Conservation (phyloP, 2,113 vertebrate species). For the Pseudorhombus dupliciocellatus region DNA sequence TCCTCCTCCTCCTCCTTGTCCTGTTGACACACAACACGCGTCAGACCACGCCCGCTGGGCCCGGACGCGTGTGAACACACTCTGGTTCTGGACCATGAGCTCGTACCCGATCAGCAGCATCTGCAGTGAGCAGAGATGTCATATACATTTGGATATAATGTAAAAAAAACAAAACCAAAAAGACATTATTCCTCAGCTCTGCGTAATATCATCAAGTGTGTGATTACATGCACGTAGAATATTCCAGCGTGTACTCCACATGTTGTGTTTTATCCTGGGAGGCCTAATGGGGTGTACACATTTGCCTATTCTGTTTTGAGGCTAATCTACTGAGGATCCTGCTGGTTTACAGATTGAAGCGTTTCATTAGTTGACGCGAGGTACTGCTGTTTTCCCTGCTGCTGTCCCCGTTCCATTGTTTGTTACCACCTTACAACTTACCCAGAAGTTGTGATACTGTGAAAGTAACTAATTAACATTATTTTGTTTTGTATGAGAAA, state of each 20-base stretch:
- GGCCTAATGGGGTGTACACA: background rate
- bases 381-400: background rate
- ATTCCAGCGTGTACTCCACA: background rate
- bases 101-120: background rate
- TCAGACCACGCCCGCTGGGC: slow-evolving; percentile 10
- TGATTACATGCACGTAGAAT: slow-evolving; percentile 5
- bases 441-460: slow-evolving; percentile 64
- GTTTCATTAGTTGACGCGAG: background rate
- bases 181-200: background rate
- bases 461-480: slow-evolving; percentile 36
- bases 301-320: background rate
- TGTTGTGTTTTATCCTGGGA: background rate
- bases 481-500: background rate
- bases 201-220: background rate
- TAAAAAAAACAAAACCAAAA: background rate
- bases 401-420: background rate
- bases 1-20: background rate
- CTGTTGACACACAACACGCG: slow-evolving; percentile 42
- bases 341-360: background rate
- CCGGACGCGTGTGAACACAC: background rate
- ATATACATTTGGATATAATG: background rate
- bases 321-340: slow-evolving; percentile 9
- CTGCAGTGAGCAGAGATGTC: background rate
- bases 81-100: background rate
- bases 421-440: slow-evolving; percentile 35